Evolutionary conservation across 2,888 invertebrate genomes (phyloP).

Genomic region (Thalpophila matura): DNA sequence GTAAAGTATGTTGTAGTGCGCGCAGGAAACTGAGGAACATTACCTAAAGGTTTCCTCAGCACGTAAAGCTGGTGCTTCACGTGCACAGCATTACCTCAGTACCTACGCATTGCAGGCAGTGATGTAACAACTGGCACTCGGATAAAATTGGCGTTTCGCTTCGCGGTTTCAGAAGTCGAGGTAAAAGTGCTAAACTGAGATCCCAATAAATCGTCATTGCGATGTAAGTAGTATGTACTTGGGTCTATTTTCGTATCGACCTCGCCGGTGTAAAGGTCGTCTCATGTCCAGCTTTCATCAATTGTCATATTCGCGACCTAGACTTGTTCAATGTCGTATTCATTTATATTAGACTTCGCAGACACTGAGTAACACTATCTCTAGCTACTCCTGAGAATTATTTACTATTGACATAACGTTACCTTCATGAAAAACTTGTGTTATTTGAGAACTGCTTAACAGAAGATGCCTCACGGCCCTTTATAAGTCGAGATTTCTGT

Average conservation of each 20-base stretch:
- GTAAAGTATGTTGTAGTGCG: conserved; percentile 16
- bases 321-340: conserved; percentile 65
- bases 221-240: conserved; percentile 54
- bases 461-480: conserved; percentile 20
- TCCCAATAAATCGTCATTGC: conserved; percentile 57
- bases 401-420: conserved; percentile 16
- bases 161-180: conserved; percentile 29
- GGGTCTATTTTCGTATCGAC: conserved; percentile 68
- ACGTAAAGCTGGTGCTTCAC: conserved; percentile 39
- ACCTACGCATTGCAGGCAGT: conserved; percentile 60
- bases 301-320: conserved; percentile 67
- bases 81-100: conserved; percentile 24
- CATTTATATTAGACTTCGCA: conserved; percentile 46
- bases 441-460: neutral
- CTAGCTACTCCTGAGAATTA: neutral
- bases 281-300: conserved; percentile 67
- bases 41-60: conserved; percentile 29
- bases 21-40: conserved; percentile 27
- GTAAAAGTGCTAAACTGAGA: conserved; percentile 39
- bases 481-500: conserved; percentile 10
- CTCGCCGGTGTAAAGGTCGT: conserved; percentile 68
- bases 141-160: conserved; percentile 30
- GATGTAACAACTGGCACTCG: conserved; percentile 53
- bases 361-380: conserved; percentile 23
- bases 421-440: neutral